phyloP scores from a whole-genome alignment of 1,140 invertebrate species.

The Pogonus chalceus region DNA sequence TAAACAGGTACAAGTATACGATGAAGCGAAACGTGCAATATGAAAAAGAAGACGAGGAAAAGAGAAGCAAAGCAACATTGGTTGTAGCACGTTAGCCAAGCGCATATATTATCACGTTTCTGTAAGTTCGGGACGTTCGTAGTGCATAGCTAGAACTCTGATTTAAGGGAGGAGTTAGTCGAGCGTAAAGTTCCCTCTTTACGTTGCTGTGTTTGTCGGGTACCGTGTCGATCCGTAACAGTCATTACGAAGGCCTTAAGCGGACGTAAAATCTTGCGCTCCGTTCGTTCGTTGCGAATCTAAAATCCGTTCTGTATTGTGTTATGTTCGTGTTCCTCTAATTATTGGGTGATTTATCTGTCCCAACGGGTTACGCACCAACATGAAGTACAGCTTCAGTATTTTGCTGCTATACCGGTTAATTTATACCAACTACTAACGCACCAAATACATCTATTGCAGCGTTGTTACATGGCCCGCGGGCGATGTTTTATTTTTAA shows the following conservation, averaged over 20 bases:
- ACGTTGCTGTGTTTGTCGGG: background rate
- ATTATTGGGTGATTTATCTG: slow-evolving; percentile 1
- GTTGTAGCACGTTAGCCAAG: background rate
- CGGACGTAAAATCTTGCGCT: background rate
- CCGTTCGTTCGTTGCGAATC: background rate
- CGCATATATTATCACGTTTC: background rate
- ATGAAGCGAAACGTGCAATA: background rate
- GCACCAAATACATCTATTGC: background rate
- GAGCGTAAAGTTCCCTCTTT: background rate
- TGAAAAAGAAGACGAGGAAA: background rate
- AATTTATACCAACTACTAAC: background rate
- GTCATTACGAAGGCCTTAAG: background rate
- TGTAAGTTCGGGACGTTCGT: background rate
- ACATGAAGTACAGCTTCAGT: too few species aligned
- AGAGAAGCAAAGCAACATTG: background rate
- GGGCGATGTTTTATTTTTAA: background rate
- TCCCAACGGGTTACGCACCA: background rate
- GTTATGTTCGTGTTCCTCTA: slow-evolving; percentile 3
- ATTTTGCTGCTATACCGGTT: too few species aligned
- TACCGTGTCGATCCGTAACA: background rate
- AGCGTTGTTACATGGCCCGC: background rate
- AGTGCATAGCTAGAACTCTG: background rate
- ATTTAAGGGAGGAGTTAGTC: background rate
- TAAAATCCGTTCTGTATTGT: slow-evolving; percentile 2
- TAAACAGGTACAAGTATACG: too few species aligned